Percentiles rank a stretch among this genome's conserved stretches.
These are phyloP conservation scores for Trissonchulus latispiculum DNA, from an alignment of 2,888 invertebrate genomes.

Conservation along the genomic window DNA sequence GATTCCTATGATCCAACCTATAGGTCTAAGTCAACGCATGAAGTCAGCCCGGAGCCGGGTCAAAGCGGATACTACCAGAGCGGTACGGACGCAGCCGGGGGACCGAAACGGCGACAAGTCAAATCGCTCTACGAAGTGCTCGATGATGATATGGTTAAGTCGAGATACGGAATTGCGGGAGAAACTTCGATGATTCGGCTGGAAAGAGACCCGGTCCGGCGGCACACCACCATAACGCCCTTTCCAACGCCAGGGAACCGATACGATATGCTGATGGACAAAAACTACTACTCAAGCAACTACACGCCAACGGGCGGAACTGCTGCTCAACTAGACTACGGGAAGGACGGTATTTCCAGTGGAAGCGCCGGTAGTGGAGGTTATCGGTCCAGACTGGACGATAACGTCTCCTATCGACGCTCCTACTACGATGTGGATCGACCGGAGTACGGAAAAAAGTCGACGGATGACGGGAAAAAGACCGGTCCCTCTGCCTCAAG, in stretches of 20 bases:
- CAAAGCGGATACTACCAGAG: neutral
- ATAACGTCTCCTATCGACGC: constrained; percentile 23
- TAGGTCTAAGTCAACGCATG: neutral
- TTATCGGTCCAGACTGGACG: constrained; percentile 23
- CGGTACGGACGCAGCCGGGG: neutral
- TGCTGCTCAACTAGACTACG: neutral
- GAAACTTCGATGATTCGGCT: neutral
- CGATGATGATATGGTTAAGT: neutral
- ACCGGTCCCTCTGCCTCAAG: neutral
- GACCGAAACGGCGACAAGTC: neutral
- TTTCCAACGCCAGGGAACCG: neutral
- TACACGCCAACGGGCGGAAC: neutral
- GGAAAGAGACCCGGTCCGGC: neutral
- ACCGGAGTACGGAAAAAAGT: neutral
- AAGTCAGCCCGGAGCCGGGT: neutral
- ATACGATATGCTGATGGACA: neutral
- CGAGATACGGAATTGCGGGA: neutral
- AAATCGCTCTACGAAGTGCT: constrained; percentile 16
- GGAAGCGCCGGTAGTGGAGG: constrained; percentile 9
- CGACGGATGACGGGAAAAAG: neutral
- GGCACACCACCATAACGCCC: neutral
- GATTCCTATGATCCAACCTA: neutral
- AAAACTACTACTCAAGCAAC: neutral
- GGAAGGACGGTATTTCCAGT: neutral
- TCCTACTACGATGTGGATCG: constrained; percentile 22